Percentiles rank a stretch among this genome's conserved stretches.
Conservation (phyloP, 2,888 invertebrate species). For the Callinectes sapidus region DNA sequence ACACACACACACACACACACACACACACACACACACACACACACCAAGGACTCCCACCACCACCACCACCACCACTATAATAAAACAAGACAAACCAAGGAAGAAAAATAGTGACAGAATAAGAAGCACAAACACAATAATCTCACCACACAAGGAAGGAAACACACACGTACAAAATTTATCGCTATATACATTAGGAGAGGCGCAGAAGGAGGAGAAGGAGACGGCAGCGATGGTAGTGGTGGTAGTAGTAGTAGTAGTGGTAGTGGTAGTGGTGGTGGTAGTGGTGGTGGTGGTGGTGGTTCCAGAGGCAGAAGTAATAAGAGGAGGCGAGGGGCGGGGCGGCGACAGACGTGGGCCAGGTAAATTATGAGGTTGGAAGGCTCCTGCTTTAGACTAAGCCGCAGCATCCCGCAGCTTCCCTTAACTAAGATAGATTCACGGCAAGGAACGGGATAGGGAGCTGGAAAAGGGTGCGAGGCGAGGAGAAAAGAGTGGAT, state of each 20-base stretch:
- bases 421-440: slow-evolving; percentile 37
- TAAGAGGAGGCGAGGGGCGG: slow-evolving; percentile 38
- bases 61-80: neutral
- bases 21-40: slow-evolving; percentile 1
- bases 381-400: slow-evolving; percentile 24
- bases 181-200: slow-evolving; percentile 3
- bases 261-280: neutral
- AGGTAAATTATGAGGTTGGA: slow-evolving; percentile 15
- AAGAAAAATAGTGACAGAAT: slow-evolving; percentile 25
- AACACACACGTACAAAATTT: neutral
- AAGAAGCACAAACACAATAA: slow-evolving; percentile 18
- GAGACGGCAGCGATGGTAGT: neutral
- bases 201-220: neutral
- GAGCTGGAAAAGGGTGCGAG: neutral
- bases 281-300: neutral
- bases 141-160: neutral
- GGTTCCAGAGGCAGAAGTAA: neutral
- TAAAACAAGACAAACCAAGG: slow-evolving; percentile 25
- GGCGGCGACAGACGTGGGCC: slow-evolving; percentile 34
- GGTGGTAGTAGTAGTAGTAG: neutral
- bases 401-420: slow-evolving; percentile 16
- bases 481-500: neutral
- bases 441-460: neutral
- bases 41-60: neutral
- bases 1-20: slow-evolving; percentile 1